Evolutionary conservation across 2,888 invertebrate species (phyloP).

Genomic region (Cheilosia scutellata): DNA sequence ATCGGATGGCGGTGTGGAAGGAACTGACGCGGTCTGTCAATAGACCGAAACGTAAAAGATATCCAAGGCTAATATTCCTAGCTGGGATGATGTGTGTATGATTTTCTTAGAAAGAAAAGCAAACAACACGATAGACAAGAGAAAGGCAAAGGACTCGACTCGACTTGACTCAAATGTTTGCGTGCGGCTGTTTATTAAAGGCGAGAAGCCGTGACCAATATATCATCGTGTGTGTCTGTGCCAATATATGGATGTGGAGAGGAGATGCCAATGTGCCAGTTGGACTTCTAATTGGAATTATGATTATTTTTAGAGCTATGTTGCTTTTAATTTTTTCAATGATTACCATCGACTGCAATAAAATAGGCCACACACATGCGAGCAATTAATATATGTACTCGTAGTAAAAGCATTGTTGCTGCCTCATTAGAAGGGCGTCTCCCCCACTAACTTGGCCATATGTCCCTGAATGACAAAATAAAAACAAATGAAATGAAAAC

Average conservation of each 20-base stretch:
- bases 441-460: constrained; percentile 22
- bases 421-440: constrained; percentile 38
- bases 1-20: constrained; percentile 3
- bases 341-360: background rate
- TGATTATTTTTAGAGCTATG: constrained; percentile 35
- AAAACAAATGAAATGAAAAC: constrained; percentile 26
- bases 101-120: constrained; percentile 27
- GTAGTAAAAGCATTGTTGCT: constrained; percentile 48
- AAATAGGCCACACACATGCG: background rate
- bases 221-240: constrained; percentile 14
- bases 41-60: constrained; percentile 55
- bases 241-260: background rate
- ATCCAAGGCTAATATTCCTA: constrained; percentile 40
- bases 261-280: background rate
- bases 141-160: constrained; percentile 55
- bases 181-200: constrained; percentile 28
- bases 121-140: constrained; percentile 31
- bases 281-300: constrained; percentile 28
- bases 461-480: constrained; percentile 61
- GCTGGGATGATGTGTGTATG: constrained; percentile 5
- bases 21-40: constrained; percentile 64
- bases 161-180: constrained; percentile 22
- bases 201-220: constrained; percentile 9
- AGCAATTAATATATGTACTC: constrained; percentile 34
- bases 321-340: background rate